These are phyloP conservation scores for Bombylius major DNA, from an alignment of 2,888 invertebrate genomes.

Conservation along the genomic window DNA sequence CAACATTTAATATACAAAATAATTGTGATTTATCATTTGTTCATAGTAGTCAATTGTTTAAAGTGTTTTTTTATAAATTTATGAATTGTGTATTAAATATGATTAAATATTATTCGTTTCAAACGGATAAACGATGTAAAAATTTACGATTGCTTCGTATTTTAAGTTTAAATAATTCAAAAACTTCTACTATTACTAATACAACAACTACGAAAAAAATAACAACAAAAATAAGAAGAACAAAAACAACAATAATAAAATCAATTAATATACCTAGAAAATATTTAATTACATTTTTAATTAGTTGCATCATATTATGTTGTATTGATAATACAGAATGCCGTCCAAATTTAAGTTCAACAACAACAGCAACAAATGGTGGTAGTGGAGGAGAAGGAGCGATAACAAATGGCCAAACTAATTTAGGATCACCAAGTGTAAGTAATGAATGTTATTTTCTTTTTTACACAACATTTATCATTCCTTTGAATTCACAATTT, in stretches of 20 bases:
- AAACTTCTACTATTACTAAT: too few species aligned
- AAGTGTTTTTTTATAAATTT: not conserved
- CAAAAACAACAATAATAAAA: not conserved
- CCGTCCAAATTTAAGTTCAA: slow-evolving; percentile 26
- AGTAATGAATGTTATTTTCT: not conserved
- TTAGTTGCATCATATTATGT: slow-evolving; percentile 12
- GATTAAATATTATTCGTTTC: not conserved
- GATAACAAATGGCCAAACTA: slow-evolving; percentile 3
- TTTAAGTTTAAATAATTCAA: not conserved
- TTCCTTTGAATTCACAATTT: too few species aligned
- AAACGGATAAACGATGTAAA: not conserved
- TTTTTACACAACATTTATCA: not conserved
- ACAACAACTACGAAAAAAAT: not conserved
- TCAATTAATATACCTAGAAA: not conserved
- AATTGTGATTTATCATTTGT: slow-evolving; percentile 5
- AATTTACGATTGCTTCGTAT: not conserved
- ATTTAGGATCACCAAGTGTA: slow-evolving; percentile 6
- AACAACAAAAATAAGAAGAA: not conserved
- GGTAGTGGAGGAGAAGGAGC: slow-evolving; percentile 2
- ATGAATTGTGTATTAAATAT: not conserved
- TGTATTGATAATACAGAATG: slow-evolving; percentile 25
- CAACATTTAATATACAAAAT: not conserved
- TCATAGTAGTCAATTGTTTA: slow-evolving; percentile 3
- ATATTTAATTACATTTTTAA: not conserved
- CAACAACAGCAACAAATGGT: not conserved